Evolutionary conservation across 2,888 invertebrate genomes (phyloP).

Genomic region (Globia sparganii): DNA sequence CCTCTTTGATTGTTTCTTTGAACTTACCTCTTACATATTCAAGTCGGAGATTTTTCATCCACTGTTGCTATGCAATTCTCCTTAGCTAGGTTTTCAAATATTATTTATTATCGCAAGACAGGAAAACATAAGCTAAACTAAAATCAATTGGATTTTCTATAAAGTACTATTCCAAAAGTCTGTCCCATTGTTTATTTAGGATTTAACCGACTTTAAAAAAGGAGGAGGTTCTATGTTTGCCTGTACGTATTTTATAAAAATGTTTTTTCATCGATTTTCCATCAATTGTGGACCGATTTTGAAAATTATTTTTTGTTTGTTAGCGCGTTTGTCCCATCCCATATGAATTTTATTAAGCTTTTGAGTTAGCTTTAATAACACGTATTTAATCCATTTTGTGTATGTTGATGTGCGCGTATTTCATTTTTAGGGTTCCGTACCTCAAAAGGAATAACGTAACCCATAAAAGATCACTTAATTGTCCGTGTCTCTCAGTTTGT

Average conservation of each 20-base stretch:
- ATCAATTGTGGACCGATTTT: neutral
- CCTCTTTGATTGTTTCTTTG: neutral
- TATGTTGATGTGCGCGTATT: neutral
- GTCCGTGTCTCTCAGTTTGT: too few relatives aligned
- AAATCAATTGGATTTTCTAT: neutral
- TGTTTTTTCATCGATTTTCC: neutral
- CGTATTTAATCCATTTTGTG: neutral
- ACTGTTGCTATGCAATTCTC: conserved; percentile 1
- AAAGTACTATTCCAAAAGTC: neutral
- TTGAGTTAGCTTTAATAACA: neutral
- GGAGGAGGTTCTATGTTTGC: neutral
- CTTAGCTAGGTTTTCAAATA: neutral
- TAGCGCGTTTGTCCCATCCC: too few relatives aligned
- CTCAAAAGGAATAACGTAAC: too few relatives aligned
- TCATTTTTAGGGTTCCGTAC: neutral
- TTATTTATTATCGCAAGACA: neutral
- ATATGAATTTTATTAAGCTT: neutral
- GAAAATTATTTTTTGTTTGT: neutral
- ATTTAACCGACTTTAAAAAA: neutral
- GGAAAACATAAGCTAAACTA: neutral
- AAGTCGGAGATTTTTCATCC: neutral
- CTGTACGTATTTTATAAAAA: neutral
- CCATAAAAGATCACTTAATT: too few relatives aligned
- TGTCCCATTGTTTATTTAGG: neutral
- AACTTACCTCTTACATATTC: neutral